Conservation (phyloP, 64 coral and sea anemone species). For the Montipora efflorescens region DNA sequence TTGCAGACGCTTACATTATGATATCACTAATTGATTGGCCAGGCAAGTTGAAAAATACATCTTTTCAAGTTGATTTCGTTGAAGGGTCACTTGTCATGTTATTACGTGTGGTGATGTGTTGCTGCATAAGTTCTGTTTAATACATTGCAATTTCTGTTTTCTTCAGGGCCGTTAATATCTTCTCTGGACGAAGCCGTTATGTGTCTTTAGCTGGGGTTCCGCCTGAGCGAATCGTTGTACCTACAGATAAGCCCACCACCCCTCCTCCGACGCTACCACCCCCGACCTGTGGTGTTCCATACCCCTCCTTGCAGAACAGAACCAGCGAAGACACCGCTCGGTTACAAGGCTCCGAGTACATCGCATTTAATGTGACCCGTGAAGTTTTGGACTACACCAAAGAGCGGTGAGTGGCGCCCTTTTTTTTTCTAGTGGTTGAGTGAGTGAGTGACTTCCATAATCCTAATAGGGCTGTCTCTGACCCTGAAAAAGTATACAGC, state of each 20-base stretch:
- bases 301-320: conserved; percentile 53
- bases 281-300: conserved; percentile 75
- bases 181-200: conserved; percentile 74
- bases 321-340: conserved; percentile 56
- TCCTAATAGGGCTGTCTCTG: too few species aligned
- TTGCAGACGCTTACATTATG: too few species aligned
- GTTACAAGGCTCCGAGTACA: conserved; percentile 52
- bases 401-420: conserved; percentile 28
- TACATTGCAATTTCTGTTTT: background rate
- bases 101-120: background rate
- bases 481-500: too few species aligned
- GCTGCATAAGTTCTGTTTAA: background rate
- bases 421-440: background rate
- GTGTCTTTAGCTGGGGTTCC: conserved; percentile 90
- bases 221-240: conserved; percentile 57
- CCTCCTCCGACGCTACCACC: conserved; percentile 89
- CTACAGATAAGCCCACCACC: conserved; percentile 80
- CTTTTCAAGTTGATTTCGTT: too few species aligned
- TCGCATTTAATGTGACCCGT: conserved; percentile 50
- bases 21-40: too few species aligned
- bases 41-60: too few species aligned
- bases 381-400: conserved; percentile 70
- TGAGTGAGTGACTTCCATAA: too few species aligned
- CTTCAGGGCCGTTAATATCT: conserved; percentile 68
- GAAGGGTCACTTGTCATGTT: background rate